Percentiles rank a stretch among this genome's conserved stretches.
Conservation (phyloP, 2,113 vertebrate species). For the Rhinopomastus cyanomelas region DNA sequence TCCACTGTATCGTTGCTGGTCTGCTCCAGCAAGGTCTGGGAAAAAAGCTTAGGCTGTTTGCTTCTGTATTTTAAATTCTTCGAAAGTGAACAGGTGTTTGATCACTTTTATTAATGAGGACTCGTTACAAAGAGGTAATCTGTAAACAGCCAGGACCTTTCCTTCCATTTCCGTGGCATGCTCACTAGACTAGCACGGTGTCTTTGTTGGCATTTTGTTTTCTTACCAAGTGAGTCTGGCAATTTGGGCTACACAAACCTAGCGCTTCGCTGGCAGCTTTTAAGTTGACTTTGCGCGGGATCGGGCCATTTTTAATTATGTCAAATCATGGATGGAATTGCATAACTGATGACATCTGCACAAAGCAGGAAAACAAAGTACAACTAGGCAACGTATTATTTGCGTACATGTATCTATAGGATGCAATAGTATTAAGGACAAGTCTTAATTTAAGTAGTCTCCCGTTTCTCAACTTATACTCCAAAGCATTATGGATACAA, state of each 20-base stretch:
- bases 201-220: background rate
- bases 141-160: background rate
- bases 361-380: background rate
- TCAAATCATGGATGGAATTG: background rate
- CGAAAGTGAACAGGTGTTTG: background rate
- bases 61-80: background rate
- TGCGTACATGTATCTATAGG: background rate
- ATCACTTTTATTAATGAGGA: background rate
- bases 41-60: background rate
- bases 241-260: background rate
- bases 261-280: background rate
- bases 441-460: background rate
- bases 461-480: background rate
- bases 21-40: background rate
- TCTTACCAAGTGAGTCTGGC: background rate
- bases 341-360: background rate
- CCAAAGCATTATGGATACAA: background rate
- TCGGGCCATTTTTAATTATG: background rate
- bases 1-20: background rate
- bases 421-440: background rate
- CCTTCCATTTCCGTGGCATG: fast-evolving
- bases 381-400: background rate
- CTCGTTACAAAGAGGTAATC: background rate
- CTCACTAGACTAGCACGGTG: background rate
- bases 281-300: background rate